Evolutionary conservation across 2,113 vertebrate species (phyloP), one percentile per base, ranked within the genome.

Genomic region (Lipotes vexillifer): DNA sequence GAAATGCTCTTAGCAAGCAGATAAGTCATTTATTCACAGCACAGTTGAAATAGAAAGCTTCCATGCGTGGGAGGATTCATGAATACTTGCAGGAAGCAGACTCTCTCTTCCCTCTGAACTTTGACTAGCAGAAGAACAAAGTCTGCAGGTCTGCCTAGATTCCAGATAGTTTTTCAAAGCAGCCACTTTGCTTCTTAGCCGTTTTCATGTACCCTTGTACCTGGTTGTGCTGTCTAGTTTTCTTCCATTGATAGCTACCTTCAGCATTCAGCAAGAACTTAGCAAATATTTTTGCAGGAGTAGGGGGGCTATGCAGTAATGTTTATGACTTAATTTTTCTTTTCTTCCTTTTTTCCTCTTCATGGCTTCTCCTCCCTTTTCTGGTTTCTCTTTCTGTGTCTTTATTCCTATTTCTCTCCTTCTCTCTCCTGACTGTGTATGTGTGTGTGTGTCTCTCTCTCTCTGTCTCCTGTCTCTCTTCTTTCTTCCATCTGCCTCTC

Each of bases 1-100:
- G 11, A 84, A 94, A 88, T 83, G 90, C 92, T 97, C 65, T 97
- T 57, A 96, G 92, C 38, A 94, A 81, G 81, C 27, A 33, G 59
- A 41, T 20, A 97, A 89, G 36, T 92, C 80, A 52, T 87, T 97
- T 96, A 82, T 96, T 98, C 72, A 72, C 65, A 81, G 65, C 65
- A 94, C 78, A 94, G 41, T 33, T 92, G 9, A 46, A 52, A 93
- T 11, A 38, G 44, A 94, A 95, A 96, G 18, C 29, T 94, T 89
- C 57, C 49, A 74, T 10, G 1, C 4, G 8, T 78, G 57, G 83
- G 33, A 93, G 55, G 82, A 77, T 96, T 97, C 25, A 41, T 82
- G 94, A 93, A 87, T 49, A 94, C 57, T 27, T 93, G 31, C 27
- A 36, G 78, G 25, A 59, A 69, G 46, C 25, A 6, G 18, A 49